These are phyloP conservation scores for Andrena bucephala DNA, from an alignment of 2,888 invertebrate species.

Conservation along the genomic window DNA sequence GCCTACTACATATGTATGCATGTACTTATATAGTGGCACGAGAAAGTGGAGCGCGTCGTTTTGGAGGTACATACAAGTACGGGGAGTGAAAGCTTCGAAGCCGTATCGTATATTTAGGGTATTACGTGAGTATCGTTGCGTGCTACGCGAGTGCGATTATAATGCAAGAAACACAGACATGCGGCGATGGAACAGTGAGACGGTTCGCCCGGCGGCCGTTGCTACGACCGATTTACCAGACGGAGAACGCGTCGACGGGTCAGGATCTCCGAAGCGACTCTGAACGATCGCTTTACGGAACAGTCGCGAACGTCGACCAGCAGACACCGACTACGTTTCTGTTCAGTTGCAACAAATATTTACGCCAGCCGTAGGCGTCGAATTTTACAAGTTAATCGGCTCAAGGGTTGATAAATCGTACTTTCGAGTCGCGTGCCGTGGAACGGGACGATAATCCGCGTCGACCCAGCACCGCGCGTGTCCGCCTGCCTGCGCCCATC, in stretches of 20 bases:
- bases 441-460: slow-evolving; percentile 51
- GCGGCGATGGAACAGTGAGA: slow-evolving; percentile 32
- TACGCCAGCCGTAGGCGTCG: slow-evolving; percentile 54
- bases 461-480: not conserved
- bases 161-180: slow-evolving; percentile 42
- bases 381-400: slow-evolving; percentile 69
- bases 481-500: not conserved
- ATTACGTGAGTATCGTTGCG: slow-evolving; percentile 47
- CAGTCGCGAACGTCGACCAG: too few species aligned
- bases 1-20: not conserved
- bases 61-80: slow-evolving; percentile 40
- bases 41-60: slow-evolving; percentile 14
- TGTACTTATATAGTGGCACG: not conserved
- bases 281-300: not conserved
- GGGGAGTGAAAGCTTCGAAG: slow-evolving; percentile 52
- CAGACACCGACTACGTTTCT: not conserved
- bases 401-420: slow-evolving; percentile 66
- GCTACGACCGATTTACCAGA: not conserved
- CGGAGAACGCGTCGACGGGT: not conserved
- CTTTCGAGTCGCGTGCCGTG: slow-evolving; percentile 62
- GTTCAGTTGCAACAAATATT: slow-evolving; percentile 41
- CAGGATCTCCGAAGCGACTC: not conserved
- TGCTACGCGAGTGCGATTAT: slow-evolving; percentile 40
- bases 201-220: slow-evolving; percentile 17
- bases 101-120: slow-evolving; percentile 35